Base-by-base conservation (phyloP, 2,888 invertebrate species). In the Limnephilus rhombicus region DNA sequence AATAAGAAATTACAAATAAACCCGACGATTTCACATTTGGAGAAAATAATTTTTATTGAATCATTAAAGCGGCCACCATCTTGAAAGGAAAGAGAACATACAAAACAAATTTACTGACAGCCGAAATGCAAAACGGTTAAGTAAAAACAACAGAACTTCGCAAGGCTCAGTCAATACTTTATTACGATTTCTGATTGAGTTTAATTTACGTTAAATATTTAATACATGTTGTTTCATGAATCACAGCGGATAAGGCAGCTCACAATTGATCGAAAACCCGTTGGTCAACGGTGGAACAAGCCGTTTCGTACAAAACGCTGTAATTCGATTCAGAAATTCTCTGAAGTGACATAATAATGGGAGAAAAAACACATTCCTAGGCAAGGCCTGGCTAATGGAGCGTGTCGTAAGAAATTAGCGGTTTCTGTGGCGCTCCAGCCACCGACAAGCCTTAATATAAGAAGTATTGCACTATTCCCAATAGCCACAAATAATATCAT, bases 311-410 rank as follows among this genome's bases (percentile, higher is more conserved):
- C 80, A 37, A 41, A 37, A 80, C n/a, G 68, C 37, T 80, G 31
- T 89, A 80, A 80, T 89, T 89, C 41, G 88, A 80, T 89, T 89
- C 34, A 41, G 34, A 80, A 89, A 80, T 37, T 15, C 31, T 37
- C 11, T 80, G 80, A 80, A 89, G 12, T 80, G 80, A 80, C 68
- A 89, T 34, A 89, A 89, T 80, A 89, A 37, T n/a, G 45, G 29
- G 24, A 49, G 34, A 88, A 68, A 49, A 86, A 37, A 87, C 7
- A 89, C 88, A 89, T 89, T 89, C 88, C n/a, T 80, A 13, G 80
- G 31, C 37, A 34, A 11, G 80, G 88, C 80, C 37, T 37, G 29
- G 37, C n/a, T 89, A 89, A 89, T 80, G 88, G 80, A 80, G 88
- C 88, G 80, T 80, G 29, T 80, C 88, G 29, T 80, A 37, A 34